phyloP scores from a whole-genome alignment of 1,140 invertebrate species.

The Penaeus japonicus region DNA sequence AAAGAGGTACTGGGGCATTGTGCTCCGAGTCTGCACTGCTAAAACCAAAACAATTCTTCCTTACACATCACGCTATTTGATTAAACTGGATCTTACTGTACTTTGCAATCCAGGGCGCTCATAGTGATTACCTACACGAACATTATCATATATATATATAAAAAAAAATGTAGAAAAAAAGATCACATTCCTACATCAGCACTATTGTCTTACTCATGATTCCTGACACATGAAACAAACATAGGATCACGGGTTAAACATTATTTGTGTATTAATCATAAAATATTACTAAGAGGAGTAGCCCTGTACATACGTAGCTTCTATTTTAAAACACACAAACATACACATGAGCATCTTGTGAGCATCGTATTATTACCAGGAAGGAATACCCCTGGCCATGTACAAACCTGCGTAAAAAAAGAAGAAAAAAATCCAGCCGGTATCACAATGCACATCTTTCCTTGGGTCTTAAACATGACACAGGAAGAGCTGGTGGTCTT shows the following conservation, averaged over 20 bases:
- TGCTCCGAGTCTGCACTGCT: too few species aligned
- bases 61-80: too few species aligned
- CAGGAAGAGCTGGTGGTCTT: constrained; percentile 34
- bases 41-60: too few species aligned
- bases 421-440: background rate
- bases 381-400: constrained; percentile 37
- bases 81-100: too few species aligned
- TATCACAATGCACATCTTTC: constrained; percentile 40
- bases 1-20: too few species aligned
- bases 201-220: constrained; percentile 49
- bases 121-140: too few species aligned
- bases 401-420: constrained; percentile 24
- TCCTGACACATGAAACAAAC: constrained; percentile 51
- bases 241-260: constrained; percentile 25
- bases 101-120: too few species aligned
- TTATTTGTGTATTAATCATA: constrained; percentile 34
- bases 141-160: too few species aligned
- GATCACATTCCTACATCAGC: constrained; percentile 43
- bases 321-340: constrained; percentile 47
- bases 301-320: constrained; percentile 52
- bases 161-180: background rate
- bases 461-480: constrained; percentile 37
- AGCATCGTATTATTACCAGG: constrained; percentile 53
- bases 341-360: constrained; percentile 47
- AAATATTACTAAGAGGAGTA: constrained; percentile 51